phyloP scores from a whole-genome alignment of 1,140 invertebrate genomes.

The Luehdorfia chinensis region DNA sequence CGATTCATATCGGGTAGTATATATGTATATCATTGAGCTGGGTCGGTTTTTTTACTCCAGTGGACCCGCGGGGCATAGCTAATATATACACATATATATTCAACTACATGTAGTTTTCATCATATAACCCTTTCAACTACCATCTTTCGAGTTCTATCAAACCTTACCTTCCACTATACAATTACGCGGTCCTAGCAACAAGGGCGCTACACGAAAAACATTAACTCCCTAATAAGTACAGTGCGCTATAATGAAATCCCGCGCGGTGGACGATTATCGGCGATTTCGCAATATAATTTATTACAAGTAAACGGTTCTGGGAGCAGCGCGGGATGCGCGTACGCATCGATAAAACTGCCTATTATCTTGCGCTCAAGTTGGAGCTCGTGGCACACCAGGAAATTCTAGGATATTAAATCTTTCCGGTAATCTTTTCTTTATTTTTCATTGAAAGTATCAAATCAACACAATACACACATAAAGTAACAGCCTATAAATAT shows the following conservation, averaged over 20 bases:
- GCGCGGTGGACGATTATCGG: constrained; percentile 39
- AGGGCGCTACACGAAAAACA: constrained; percentile 1
- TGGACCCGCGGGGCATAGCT: too few species aligned
- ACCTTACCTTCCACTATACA: too few species aligned
- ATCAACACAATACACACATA: too few species aligned
- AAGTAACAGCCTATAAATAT: too few species aligned
- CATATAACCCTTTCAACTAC: too few species aligned
- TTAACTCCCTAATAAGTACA: constrained; percentile 44
- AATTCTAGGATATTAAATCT: background rate
- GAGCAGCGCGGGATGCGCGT: constrained; percentile 37
- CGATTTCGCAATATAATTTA: constrained; percentile 45
- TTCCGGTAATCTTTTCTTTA: background rate
- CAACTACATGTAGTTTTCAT: too few species aligned
- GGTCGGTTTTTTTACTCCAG: too few species aligned
- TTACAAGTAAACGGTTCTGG: constrained; percentile 37
- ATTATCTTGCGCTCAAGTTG: constrained; percentile 36
- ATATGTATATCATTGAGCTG: too few species aligned
- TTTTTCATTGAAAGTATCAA: background rate
- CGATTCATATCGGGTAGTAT: too few species aligned
- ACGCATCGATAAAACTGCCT: constrained; percentile 48
- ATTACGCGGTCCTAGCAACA: background rate
- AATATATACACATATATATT: too few species aligned
- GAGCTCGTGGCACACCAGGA: constrained; percentile 10
- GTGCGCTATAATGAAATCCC: constrained; percentile 40
- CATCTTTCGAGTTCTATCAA: too few species aligned